These are phyloP conservation scores for Andrena minutula DNA, from an alignment of 2,888 invertebrate species.

Conservation along the genomic window DNA sequence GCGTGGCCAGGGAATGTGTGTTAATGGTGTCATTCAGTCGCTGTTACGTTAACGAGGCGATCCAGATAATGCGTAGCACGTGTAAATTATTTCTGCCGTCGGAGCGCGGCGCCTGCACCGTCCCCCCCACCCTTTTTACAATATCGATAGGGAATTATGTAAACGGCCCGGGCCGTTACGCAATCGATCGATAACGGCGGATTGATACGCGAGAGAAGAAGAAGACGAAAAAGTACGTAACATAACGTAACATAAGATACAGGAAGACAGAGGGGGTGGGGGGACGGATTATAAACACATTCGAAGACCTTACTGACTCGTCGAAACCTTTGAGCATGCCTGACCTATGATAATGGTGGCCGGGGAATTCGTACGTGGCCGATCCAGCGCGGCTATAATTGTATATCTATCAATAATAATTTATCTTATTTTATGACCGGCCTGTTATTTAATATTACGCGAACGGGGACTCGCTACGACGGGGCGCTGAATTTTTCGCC, in stretches of 20 bases:
- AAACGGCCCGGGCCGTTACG: conserved; percentile 18
- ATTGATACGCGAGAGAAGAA: conserved; percentile 9
- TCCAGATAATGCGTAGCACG: conserved; percentile 9
- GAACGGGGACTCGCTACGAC: conserved; percentile 3
- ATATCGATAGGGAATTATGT: conserved; percentile 23
- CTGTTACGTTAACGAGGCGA: conserved; percentile 20
- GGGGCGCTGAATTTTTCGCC: neutral
- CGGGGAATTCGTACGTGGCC: neutral
- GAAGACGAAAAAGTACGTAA: neutral
- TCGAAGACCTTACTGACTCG: conserved; percentile 37
- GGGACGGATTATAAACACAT: neutral
- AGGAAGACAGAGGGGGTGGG: neutral
- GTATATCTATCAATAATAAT: neutral
- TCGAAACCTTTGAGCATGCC: conserved; percentile 58
- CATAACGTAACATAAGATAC: neutral
- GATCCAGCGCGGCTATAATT: conserved; percentile 11
- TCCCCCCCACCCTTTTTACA: neutral
- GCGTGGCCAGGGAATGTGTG: conserved; percentile 8
- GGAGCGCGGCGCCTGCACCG: neutral
- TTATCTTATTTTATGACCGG: neutral
- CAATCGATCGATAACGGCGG: conserved; percentile 33
- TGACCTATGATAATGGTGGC: conserved; percentile 66
- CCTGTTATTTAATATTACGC: conserved; percentile 11
- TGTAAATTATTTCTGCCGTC: conserved; percentile 5
- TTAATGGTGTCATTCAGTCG: conserved; percentile 11